Evolutionary conservation across 2,797 vertebrate species (phyloP).

Genomic region (Pelochelys cantorii): DNA sequence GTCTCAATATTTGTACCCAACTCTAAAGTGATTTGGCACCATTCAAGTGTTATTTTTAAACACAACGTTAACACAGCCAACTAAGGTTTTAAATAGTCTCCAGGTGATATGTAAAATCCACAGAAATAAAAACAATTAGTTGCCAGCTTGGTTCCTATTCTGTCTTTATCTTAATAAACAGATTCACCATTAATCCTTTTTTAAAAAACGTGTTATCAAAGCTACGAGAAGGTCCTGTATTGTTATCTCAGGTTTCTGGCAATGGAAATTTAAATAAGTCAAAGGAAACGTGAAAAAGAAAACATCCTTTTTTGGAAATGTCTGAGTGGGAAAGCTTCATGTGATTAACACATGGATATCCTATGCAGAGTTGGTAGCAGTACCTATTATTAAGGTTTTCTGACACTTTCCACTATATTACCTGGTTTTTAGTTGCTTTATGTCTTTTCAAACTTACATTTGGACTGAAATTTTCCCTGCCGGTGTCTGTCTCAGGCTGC

Average conservation of each 20-base stretch:
- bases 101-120: constrained; percentile 76
- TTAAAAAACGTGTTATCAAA: not conserved
- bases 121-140: constrained; percentile 76
- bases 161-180: constrained; percentile 32
- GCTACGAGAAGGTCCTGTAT: not conserved
- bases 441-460: constrained; percentile 45
- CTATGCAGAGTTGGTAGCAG: constrained; percentile 2
- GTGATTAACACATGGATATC: not conserved
- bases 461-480: constrained; percentile 40
- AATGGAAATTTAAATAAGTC: not conserved
- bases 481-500: constrained; percentile 1
- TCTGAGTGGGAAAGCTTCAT: constrained; percentile 20
- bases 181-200: not conserved
- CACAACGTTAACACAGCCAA: constrained; percentile 68
- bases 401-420: constrained; percentile 3
- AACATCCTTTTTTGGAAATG: not conserved
- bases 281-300: constrained; percentile 16
- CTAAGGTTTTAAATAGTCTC: constrained; percentile 77
- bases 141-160: constrained; percentile 66
- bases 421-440: constrained; percentile 35
- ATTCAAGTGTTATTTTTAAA: constrained; percentile 77
- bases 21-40: constrained; percentile 75
- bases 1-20: constrained; percentile 82
- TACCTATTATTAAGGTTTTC: constrained; percentile 21
- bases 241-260: not conserved